These are phyloP conservation scores for Crocuta crocuta DNA, from an alignment of 2,113 vertebrate species.

Conservation along the genomic window DNA sequence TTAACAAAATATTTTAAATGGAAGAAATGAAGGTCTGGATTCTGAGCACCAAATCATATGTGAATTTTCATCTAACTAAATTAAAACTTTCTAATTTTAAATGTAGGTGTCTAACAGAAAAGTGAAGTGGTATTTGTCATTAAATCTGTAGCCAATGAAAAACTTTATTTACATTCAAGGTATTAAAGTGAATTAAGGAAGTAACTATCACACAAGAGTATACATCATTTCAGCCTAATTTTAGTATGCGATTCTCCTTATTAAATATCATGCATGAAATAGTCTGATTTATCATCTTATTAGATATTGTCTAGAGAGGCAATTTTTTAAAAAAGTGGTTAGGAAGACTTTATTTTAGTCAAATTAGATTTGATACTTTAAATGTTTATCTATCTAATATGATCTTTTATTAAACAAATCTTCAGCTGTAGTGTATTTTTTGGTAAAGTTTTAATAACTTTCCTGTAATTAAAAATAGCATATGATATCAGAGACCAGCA, in stretches of 20 bases:
- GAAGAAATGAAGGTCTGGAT: not conserved
- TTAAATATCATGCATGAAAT: constrained; percentile 83
- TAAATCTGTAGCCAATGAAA: not conserved
- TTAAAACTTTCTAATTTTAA: constrained; percentile 36
- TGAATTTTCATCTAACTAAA: not conserved
- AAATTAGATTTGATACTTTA: constrained; percentile 84
- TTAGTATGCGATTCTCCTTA: constrained; percentile 78
- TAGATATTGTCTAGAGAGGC: constrained; percentile 83
- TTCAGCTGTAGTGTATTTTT: constrained; percentile 80
- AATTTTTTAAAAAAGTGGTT: constrained; percentile 81
- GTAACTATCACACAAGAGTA: constrained; percentile 48
- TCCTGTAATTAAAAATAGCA: constrained; percentile 88
- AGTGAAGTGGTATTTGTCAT: constrained; percentile 12
- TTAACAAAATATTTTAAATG: constrained; percentile 30
- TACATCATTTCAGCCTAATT: constrained; percentile 76
- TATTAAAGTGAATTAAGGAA: constrained; percentile 58
- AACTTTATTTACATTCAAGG: not conserved
- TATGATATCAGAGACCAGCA: constrained; percentile 82
- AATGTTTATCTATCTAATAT: constrained; percentile 82
- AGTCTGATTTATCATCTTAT: constrained; percentile 84
- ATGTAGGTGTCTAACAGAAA: not conserved
- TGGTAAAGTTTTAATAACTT: constrained; percentile 88
- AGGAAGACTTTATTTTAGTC: constrained; percentile 83
- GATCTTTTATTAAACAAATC: constrained; percentile 84
- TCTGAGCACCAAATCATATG: not conserved